phyloP scores from a whole-genome alignment of 2,888 invertebrate genomes.

The Agriopis marginaria region DNA sequence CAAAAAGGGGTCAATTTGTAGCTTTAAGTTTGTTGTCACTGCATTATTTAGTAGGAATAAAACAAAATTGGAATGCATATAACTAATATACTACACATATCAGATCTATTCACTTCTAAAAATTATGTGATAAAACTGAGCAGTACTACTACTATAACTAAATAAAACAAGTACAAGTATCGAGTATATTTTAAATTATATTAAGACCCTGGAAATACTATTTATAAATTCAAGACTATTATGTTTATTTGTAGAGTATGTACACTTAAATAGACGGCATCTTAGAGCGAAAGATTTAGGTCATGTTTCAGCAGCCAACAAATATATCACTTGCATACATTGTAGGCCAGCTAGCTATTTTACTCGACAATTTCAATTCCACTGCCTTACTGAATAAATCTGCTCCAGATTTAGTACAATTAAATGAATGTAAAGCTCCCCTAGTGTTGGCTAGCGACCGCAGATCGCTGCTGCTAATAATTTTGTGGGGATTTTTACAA shows the following conservation, averaged over 20 bases:
- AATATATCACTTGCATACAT: constrained; percentile 6
- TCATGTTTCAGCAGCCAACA: constrained; percentile 17
- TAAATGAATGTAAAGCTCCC: constrained; percentile 45
- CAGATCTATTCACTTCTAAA: neutral
- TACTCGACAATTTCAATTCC: constrained; percentile 14
- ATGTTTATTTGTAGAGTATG: constrained; percentile 2
- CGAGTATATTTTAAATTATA: neutral
- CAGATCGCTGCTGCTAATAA: constrained; percentile 61
- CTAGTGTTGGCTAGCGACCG: constrained; percentile 48
- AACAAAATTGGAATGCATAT: neutral
- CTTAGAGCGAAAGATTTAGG: constrained; percentile 2
- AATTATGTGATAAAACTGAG: no score
- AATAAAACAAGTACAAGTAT: neutral
- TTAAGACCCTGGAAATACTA: constrained; percentile 1
- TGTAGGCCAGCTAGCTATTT: constrained; percentile 9
- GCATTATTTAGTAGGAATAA: neutral
- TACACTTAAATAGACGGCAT: neutral
- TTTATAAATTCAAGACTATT: constrained; percentile 2
- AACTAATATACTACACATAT: neutral
- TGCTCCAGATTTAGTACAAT: constrained; percentile 31
- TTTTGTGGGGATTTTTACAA: constrained; percentile 78
- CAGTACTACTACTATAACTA: no score
- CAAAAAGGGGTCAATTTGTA: constrained; percentile 34
- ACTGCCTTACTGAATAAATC: constrained; percentile 25
- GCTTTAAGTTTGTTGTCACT: constrained; percentile 12